Evolutionary conservation across 2,888 invertebrate genomes (phyloP).

Genomic region (Caenorhabditis plicata): DNA sequence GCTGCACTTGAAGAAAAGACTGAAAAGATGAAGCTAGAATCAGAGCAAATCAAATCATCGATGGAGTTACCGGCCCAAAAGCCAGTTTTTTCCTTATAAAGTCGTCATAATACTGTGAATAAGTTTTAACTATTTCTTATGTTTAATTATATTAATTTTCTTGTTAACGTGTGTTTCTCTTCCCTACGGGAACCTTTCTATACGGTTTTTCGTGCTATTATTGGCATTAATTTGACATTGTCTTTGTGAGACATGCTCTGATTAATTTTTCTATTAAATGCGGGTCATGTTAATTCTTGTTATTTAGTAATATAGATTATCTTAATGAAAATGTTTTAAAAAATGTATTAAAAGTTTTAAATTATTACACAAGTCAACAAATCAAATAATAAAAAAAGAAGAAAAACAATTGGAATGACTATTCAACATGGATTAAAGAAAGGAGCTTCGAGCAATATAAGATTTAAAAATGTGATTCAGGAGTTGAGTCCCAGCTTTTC

Average conservation of each 20-base stretch:
- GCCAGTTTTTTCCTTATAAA: background rate
- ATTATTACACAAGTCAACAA: background rate
- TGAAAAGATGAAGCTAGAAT: conserved; percentile 11
- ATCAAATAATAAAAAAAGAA: background rate
- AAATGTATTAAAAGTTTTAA: background rate
- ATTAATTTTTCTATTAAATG: background rate
- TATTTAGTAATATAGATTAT: background rate
- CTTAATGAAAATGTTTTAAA: background rate
- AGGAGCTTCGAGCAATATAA: background rate
- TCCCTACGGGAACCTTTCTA: too few species aligned
- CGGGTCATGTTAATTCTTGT: background rate
- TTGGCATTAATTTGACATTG: background rate
- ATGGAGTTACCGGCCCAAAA: too few species aligned
- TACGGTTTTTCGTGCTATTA: background rate
- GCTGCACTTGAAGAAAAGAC: conserved; percentile 28
- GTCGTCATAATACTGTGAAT: background rate
- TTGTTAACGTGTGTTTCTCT: too few species aligned
- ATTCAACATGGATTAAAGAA: background rate
- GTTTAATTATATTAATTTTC: background rate
- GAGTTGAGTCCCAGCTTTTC: background rate
- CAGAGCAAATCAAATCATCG: too few species aligned
- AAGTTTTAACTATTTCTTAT: conserved; percentile 2
- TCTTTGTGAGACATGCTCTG: background rate
- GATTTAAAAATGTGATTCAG: background rate
- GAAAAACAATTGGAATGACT: background rate